phyloP scores from a whole-genome alignment of 2,797 vertebrate genomes.

The Falco berigora region DNA sequence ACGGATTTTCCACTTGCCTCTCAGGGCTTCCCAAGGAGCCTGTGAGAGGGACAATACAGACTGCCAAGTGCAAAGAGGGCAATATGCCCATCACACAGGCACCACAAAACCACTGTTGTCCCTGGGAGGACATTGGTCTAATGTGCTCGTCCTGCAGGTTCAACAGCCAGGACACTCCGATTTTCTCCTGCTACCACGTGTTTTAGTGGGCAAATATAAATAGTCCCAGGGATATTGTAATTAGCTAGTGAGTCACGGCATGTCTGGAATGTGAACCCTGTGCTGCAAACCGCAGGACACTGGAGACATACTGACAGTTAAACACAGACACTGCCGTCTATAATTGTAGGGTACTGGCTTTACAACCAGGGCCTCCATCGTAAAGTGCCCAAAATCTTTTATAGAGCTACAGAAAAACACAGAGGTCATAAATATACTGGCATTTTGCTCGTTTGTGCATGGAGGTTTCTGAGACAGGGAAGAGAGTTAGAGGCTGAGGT shows the following conservation, averaged over 20 bases:
- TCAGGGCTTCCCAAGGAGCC: neutral
- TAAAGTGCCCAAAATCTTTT: neutral
- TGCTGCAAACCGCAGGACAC: neutral
- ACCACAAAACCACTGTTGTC: neutral
- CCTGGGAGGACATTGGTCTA: accelerated
- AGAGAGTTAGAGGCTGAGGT: neutral
- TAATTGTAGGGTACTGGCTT: constrained; percentile 19
- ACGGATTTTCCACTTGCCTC: neutral
- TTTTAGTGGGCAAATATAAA: constrained; percentile 13
- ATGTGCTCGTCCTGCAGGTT: neutral
- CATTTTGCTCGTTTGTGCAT: neutral
- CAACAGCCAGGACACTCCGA: neutral
- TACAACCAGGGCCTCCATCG: neutral
- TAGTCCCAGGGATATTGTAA: constrained; percentile 33
- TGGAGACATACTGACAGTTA: constrained; percentile 16
- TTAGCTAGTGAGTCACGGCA: constrained; percentile 32
- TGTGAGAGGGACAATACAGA: neutral
- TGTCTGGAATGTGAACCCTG: constrained; percentile 7
- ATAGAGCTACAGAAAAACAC: neutral
- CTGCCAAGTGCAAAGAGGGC: neutral
- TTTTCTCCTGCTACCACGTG: neutral
- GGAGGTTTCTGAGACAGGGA: neutral
- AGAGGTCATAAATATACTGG: neutral
- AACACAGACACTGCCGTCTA: neutral
- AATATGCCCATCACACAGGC: neutral